Conservation (phyloP, 2,797 vertebrate genomes). For the Rhinoraja longicauda region DNA sequence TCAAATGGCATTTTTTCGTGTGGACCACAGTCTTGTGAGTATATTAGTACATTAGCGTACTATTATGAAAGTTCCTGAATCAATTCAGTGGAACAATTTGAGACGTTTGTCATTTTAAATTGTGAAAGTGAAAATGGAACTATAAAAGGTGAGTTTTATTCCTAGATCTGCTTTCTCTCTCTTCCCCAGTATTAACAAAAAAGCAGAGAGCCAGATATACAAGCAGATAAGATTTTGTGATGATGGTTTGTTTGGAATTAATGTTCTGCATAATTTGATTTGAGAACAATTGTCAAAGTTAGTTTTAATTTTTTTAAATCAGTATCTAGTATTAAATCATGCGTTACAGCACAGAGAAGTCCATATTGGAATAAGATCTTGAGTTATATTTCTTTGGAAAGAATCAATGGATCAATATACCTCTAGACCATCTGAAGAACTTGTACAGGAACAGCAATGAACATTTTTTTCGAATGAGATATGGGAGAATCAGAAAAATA, state of each 20-base stretch:
- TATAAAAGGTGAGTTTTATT: neutral
- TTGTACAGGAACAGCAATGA: neutral
- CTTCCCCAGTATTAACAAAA: neutral
- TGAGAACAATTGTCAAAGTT: neutral
- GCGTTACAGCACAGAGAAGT: neutral
- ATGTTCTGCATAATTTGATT: neutral
- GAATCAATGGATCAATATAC: neutral
- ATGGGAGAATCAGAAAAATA: neutral
- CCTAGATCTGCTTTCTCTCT: no score
- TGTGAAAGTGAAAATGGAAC: neutral
- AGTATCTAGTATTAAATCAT: neutral
- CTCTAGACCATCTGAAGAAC: neutral
- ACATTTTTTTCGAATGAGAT: neutral
- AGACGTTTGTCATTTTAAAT: neutral
- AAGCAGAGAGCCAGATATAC: neutral
- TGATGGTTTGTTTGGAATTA: neutral
- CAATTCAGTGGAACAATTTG: neutral
- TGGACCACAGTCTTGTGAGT: conserved; percentile 92
- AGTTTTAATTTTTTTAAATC: neutral
- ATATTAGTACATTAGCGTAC: neutral
- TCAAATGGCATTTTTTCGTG: conserved; percentile 90
- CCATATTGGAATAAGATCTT: neutral
- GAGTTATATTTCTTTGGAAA: neutral
- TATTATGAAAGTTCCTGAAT: neutral
- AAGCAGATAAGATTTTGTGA: neutral